Base-by-base conservation (phyloP, 2,797 vertebrate genomes). In the Orientallactaga sibirica region DNA sequence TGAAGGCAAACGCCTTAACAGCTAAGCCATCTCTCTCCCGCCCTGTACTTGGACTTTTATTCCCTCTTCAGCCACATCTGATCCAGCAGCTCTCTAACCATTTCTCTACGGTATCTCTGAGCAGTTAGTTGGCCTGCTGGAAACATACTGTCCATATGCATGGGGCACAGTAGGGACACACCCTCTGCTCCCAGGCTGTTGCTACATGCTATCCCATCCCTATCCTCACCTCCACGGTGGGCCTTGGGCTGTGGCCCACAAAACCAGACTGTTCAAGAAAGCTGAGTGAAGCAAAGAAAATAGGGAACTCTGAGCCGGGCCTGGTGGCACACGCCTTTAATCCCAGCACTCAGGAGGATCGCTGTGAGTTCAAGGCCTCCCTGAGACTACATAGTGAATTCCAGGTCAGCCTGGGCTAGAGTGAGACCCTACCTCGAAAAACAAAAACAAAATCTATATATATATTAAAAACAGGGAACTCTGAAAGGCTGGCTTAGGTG, bases 61-160 rank as follows among this genome's bases (percentile, higher is more conserved):
- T 58, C 19, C 0, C 12, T 86, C 74, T 79, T 75, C 8, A 3
- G 10, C 71, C 7, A 55, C 19, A 58, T 27, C 24, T 68, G 37
- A 33, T 48, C 41, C 1, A 1, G 11, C 29, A 48, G 9, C 25
- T 20, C 29, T 52, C 70, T 3, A 9, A 10, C 18, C n/a, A 4
- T 0, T 41, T 67, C 41, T 75, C 78, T 37, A 24, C 48, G 3
- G 2, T 20, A 1, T 58, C 67, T 19, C 58, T 64, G 80, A 84
- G 52, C 15, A 74, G 3, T 48, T 24, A 27, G 5, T 77, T 52
- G 68, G 55, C 58, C 58, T 68, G 1, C 64, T 18, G 7, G 18
- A 10, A 84, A 48, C 5, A 0, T 10, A 43, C 9, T 3, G 15
- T 14, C 52, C 52, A 0, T 0, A 2, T 43, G 2, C 18, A 19